A percentile compares a stretch with the other conserved stretches of the same genome.
Conservation (phyloP, 2,113 vertebrate species). For the Casuarius casuarius region DNA sequence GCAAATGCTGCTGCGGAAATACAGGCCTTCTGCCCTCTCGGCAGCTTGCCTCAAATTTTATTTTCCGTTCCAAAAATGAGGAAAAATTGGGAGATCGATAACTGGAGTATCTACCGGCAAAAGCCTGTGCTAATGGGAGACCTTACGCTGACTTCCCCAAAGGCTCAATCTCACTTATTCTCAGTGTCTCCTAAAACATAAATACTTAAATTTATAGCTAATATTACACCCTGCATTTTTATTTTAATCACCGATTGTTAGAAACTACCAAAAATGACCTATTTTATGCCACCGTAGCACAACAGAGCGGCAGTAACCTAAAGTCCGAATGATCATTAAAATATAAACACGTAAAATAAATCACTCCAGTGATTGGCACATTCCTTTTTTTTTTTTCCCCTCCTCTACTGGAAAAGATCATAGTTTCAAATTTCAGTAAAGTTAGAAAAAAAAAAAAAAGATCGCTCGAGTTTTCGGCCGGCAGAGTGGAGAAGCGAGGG, state of each 20-base stretch:
- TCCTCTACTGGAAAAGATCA: slow-evolving; percentile 12
- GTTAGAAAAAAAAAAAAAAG: slow-evolving; percentile 24
- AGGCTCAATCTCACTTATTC: slow-evolving; percentile 2
- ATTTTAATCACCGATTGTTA: background rate
- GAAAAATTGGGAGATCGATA: background rate
- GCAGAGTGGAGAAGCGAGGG: slow-evolving; percentile 58
- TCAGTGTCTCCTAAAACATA: background rate
- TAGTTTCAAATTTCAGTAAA: slow-evolving; percentile 62
- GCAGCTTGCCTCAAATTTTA: background rate
- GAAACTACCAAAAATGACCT: background rate
- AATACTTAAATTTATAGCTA: background rate
- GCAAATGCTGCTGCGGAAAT: background rate
- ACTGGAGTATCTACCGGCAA: background rate
- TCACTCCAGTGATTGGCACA: slow-evolving; percentile 54
- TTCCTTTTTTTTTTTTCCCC: background rate
- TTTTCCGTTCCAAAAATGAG: background rate
- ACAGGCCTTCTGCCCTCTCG: background rate
- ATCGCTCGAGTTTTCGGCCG: slow-evolving; percentile 58
- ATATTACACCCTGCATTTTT: background rate
- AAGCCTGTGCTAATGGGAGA: background rate
- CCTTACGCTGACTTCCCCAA: slow-evolving; percentile 7
- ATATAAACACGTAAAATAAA: slow-evolving; percentile 62
- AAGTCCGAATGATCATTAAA: slow-evolving; percentile 25
- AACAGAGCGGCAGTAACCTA: background rate
- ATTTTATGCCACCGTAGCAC: background rate